Conservation (phyloP, 2,113 vertebrate genomes). For the cattle (Bos taurus) region ARS-UCD2.0 NC_037332.1:51938001-51938500, state of each 20-base stretch:
- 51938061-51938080: not conserved
- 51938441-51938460: not conserved
- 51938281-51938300: not conserved
- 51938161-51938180: not conserved
- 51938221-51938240: not conserved
- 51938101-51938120: not conserved
- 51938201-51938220: not conserved
- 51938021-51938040: not conserved
- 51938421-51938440: fast-evolving
- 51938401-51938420: not conserved
- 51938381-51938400: not conserved
- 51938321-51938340: not conserved
- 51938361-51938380: not conserved
- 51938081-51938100: not conserved
- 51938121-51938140: not conserved
- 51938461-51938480: not conserved
- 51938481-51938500: not conserved
- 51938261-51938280: not conserved
- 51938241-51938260: not conserved
- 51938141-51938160: not conserved
- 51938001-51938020: not conserved
- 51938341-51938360: not conserved
- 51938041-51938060: not conserved
- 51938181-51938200: not conserved
- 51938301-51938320: not conserved